A percentile compares a stretch with the other conserved stretches of the same genome.
Evolutionary conservation across 2,888 invertebrate species (phyloP).

Genomic region (Lampropteryx suffumata): DNA sequence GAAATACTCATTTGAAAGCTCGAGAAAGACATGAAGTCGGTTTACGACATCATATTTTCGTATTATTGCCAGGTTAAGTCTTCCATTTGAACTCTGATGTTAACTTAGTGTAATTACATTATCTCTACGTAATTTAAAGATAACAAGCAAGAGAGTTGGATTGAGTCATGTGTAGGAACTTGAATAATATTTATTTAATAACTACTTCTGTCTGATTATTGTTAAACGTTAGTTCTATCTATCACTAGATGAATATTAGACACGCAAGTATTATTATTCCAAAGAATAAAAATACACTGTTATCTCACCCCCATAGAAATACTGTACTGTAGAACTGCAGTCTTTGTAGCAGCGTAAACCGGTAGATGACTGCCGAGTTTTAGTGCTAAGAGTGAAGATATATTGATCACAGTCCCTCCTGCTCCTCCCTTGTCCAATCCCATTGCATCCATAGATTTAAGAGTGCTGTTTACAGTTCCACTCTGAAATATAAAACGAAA

Average conservation of each 20-base stretch:
- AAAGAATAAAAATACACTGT: too few relatives aligned
- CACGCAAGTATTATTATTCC: too few relatives aligned
- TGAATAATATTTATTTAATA: constrained; percentile 5
- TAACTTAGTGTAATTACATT: constrained; percentile 31
- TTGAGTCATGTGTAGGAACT: constrained; percentile 1
- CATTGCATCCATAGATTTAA: constrained; percentile 63
- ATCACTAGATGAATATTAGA: too few relatives aligned
- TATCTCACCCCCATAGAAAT: constrained; percentile 62
- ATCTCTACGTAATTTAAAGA: constrained; percentile 25
- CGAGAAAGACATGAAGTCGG: constrained; percentile 21
- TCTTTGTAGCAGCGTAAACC: constrained; percentile 68
- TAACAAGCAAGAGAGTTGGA: constrained; percentile 22
- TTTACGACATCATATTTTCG: constrained; percentile 28
- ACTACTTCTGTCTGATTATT: too few relatives aligned
- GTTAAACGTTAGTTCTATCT: too few relatives aligned
- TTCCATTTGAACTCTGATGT: constrained; percentile 31
- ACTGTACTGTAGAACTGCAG: constrained; percentile 69
- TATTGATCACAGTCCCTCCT: constrained; percentile 65
- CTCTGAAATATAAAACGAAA: constrained; percentile 49
- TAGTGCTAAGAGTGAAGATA: constrained; percentile 66
- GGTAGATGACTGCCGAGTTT: constrained; percentile 53
- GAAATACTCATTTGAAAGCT: constrained; percentile 6
- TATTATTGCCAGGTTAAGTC: constrained; percentile 30
- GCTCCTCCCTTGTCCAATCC: constrained; percentile 55
- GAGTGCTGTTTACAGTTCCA: constrained; percentile 65